Evolutionary conservation across 2,797 vertebrate species (phyloP), one percentile per base, ranked within the genome.

Genomic region (Triplophysa bombifrons): DNA sequence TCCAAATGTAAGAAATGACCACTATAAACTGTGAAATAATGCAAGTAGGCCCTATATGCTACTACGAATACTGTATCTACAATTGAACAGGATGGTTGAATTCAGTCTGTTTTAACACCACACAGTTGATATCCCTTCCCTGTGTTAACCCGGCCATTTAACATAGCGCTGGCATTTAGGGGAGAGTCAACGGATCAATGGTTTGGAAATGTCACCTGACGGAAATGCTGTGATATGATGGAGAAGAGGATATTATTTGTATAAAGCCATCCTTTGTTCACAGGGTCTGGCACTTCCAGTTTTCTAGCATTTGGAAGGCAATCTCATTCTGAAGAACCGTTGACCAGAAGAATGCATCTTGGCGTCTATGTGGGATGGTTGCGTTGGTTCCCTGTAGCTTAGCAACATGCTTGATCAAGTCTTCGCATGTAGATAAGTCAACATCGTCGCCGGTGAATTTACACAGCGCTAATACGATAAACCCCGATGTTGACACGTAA

Each of bases 161-260:
- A 82, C 78, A 66, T 63, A 67, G 71, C 68, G 67, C 80, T 76
- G 80, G 78, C 86, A 89, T 83, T 85, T 84, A 74, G 72, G 72
- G 71, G 60, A 56, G 80, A 80, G 64, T 83, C 60, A 76, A 83
- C 53, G 58, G 77, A 83, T 78, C 79, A 86, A 66, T 82, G 76
- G 74, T 48, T 58, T 80, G 80, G 80, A 86, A 87, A 79, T 83
- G 78, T 83, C 74, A 75, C 72, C 48, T 60, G 74, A 74, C 38
- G 22, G 71, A 85, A 48, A 75, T 83, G 72, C 69, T 69, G 61
- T 78, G 64, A 64, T 83, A 71, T 70, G 74, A 56, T 65, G 68
- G 51, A 81, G 74, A 81, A 73, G n/a, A 48, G 76, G 82, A 81
- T 76, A 79, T 82, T 74, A 87, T 83, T 77, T 69, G 64, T 17